A percentile compares a stretch with the other conserved stretches of the same genome.
Evolutionary conservation across 2,113 vertebrate species (phyloP).

Genomic region (Candoia aspera): DNA sequence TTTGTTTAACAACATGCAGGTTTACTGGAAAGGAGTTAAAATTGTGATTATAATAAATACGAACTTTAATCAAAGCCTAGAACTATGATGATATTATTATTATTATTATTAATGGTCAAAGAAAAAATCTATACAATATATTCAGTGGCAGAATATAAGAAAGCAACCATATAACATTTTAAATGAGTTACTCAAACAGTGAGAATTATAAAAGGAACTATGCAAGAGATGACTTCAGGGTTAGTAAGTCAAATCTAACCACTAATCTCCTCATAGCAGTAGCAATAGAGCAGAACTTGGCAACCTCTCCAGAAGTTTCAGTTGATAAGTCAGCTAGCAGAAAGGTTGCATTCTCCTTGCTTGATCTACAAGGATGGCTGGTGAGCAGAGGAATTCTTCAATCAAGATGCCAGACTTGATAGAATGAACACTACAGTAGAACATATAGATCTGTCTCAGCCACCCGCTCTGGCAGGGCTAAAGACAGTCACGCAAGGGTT

Average conservation of each 20-base stretch:
- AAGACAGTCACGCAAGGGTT: not conserved
- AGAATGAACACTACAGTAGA: not conserved
- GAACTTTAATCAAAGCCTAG: slow-evolving; percentile 66
- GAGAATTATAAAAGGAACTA: not conserved
- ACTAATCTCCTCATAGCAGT: not conserved
- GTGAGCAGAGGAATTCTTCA: not conserved
- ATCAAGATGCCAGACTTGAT: not conserved
- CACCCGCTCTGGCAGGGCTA: not conserved
- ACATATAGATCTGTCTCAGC: not conserved
- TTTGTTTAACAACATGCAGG: slow-evolving; percentile 39
- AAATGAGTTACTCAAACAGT: not conserved
- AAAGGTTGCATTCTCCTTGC: not conserved
- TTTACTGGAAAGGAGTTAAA: slow-evolving; percentile 19
- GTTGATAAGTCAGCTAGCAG: not conserved
- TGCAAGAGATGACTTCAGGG: not conserved
- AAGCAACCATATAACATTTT: not conserved
- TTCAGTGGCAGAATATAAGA: not conserved
- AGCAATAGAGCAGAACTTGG: not conserved
- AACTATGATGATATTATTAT: not conserved
- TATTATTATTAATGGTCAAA: not conserved
- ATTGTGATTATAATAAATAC: slow-evolving; percentile 60
- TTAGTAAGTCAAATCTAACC: not conserved
- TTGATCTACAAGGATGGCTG: not conserved
- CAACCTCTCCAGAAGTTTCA: not conserved
- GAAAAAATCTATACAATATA: not conserved